These are phyloP conservation scores for Ophonus ardosiacus DNA, from an alignment of 2,888 invertebrate species.

Conservation along the genomic window DNA sequence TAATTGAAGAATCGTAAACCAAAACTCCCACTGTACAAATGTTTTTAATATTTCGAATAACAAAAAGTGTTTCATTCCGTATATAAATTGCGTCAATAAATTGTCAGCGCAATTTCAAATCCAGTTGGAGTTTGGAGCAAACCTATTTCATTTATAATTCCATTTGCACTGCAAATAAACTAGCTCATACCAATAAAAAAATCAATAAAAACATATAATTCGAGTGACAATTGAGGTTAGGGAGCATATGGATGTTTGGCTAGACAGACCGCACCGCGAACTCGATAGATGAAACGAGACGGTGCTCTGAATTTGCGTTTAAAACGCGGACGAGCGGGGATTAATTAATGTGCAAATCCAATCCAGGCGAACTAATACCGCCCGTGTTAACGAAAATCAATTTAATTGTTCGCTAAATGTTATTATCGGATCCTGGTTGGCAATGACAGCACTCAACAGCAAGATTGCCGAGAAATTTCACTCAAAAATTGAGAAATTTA, in stretches of 20 bases:
- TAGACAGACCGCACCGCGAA: neutral
- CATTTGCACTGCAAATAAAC: constrained; percentile 21
- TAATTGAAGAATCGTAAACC: neutral
- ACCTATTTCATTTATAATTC: constrained; percentile 29
- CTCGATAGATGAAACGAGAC: neutral
- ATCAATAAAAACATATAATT: constrained; percentile 37
- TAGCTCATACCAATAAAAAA: constrained; percentile 15
- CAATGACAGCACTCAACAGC: neutral
- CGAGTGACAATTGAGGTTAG: neutral
- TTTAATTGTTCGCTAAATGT: constrained; percentile 61
- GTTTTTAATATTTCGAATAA: neutral
- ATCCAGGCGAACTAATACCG: constrained; percentile 46
- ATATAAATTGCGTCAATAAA: neutral
- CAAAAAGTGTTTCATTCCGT: neutral
- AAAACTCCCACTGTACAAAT: neutral
- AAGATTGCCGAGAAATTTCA: neutral
- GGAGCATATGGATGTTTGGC: too few relatives aligned
- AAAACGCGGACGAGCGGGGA: constrained; percentile 34
- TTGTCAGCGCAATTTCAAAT: constrained; percentile 16
- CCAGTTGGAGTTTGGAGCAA: neutral
- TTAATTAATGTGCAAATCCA: constrained; percentile 56
- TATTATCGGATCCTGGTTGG: constrained; percentile 45
- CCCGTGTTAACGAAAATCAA: constrained; percentile 58
- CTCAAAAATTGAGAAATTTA: neutral
- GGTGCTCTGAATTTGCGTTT: neutral